These are phyloP conservation scores for Hippopotamus amphibius DNA, from an alignment of 2,113 vertebrate species.

Conservation along the genomic window DNA sequence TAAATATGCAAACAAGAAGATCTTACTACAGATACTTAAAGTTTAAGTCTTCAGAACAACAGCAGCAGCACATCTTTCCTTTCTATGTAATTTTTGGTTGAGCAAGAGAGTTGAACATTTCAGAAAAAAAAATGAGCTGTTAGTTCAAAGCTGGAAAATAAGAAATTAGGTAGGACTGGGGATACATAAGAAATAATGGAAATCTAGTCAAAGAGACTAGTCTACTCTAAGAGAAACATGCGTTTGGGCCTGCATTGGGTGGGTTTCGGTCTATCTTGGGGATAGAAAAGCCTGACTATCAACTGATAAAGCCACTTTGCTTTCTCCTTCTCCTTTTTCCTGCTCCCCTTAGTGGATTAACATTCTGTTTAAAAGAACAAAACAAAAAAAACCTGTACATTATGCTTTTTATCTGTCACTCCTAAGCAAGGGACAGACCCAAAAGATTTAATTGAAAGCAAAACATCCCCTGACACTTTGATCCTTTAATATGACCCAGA, in stretches of 20 bases:
- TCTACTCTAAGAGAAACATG: background rate
- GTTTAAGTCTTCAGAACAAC: background rate
- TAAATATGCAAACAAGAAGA: background rate
- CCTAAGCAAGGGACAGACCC: background rate
- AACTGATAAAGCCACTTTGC: background rate
- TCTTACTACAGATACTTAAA: background rate
- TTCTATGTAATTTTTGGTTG: background rate
- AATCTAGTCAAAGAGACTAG: background rate
- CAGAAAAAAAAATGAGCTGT: background rate
- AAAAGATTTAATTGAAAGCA: conserved; percentile 8
- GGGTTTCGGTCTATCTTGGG: background rate
- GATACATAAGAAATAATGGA: background rate
- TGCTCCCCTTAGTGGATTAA: background rate
- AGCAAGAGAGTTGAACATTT: background rate
- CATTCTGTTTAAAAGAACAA: background rate
- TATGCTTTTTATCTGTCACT: background rate
- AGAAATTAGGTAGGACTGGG: background rate
- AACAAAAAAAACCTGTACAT: background rate
- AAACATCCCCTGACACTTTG: background rate
- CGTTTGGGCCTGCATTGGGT: background rate
- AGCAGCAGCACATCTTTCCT: background rate
- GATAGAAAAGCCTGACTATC: background rate
- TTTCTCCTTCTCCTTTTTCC: background rate
- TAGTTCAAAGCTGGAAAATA: background rate
- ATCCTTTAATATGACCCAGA: background rate